Conservation (phyloP, 2,888 invertebrate genomes). For the Mesochorus sp. region DNA sequence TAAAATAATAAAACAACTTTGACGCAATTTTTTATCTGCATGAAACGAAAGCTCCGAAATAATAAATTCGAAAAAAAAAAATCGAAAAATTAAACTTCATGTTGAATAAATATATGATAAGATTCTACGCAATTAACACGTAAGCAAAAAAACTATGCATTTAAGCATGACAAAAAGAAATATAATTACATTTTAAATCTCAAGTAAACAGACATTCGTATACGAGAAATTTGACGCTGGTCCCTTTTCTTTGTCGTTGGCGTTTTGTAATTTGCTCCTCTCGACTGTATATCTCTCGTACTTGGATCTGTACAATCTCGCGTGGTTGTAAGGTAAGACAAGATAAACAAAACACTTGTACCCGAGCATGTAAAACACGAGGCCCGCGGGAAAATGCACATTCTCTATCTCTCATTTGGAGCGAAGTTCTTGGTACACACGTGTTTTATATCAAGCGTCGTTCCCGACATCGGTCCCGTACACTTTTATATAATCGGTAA, state of each 20-base stretch:
- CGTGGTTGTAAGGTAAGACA: constrained; percentile 49
- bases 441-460: constrained; percentile 30
- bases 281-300: not conserved
- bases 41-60: constrained; percentile 37
- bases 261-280: not conserved
- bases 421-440: constrained; percentile 29
- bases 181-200: constrained; percentile 1
- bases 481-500: constrained; percentile 18
- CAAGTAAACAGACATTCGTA: constrained; percentile 3
- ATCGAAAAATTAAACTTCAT: too few species aligned
- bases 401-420: not conserved
- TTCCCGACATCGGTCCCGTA: constrained; percentile 6
- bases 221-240: constrained; percentile 38
- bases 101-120: too few species aligned
- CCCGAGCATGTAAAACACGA: constrained; percentile 62
- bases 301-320: constrained; percentile 30
- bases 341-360: constrained; percentile 73
- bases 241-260: not conserved
- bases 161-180: too few species aligned
- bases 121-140: too few species aligned
- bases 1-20: not conserved
- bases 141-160: too few species aligned
- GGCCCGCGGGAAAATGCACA: constrained; percentile 53
- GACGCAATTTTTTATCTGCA: not conserved
- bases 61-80: too few species aligned